A percentile compares a stretch with the other conserved stretches of the same genome.
These are phyloP conservation scores for Chiroxiphia lanceolata DNA, from an alignment of 2,797 vertebrate genomes.

Conservation along the genomic window DNA sequence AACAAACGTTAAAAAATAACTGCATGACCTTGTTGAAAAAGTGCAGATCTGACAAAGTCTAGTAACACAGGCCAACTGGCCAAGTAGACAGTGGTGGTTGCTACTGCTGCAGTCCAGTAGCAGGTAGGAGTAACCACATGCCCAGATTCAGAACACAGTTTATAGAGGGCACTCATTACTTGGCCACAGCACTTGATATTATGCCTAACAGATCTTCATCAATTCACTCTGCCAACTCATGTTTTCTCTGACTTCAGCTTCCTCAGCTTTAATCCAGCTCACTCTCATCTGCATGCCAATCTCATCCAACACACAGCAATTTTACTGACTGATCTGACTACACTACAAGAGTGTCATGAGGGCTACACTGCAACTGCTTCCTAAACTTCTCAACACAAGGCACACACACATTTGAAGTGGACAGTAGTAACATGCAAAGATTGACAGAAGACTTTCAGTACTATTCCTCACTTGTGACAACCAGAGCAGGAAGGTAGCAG, in stretches of 20 bases:
- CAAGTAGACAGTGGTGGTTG: background rate
- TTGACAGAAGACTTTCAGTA: background rate
- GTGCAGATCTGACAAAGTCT: background rate
- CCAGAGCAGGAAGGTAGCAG: background rate
- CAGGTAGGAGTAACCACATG: background rate
- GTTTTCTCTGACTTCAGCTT: background rate
- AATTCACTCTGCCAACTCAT: background rate
- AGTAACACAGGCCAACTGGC: background rate
- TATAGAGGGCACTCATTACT: background rate
- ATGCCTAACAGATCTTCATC: background rate
- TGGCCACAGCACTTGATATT: background rate
- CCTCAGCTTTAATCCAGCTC: background rate
- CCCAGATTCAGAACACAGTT: background rate
- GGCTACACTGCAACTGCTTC: background rate
- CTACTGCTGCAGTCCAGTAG: background rate
- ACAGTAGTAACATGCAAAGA: rapidly evolving
- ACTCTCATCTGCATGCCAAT: background rate
- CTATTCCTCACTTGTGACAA: background rate
- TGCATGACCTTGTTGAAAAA: background rate
- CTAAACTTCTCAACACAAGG: background rate
- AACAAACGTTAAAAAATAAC: background rate
- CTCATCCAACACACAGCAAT: background rate
- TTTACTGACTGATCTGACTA: background rate
- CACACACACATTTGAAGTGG: background rate
- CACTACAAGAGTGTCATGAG: background rate